Evolutionary conservation across 2,888 invertebrate genomes (phyloP).

Genomic region (Octonoba sinensis): DNA sequence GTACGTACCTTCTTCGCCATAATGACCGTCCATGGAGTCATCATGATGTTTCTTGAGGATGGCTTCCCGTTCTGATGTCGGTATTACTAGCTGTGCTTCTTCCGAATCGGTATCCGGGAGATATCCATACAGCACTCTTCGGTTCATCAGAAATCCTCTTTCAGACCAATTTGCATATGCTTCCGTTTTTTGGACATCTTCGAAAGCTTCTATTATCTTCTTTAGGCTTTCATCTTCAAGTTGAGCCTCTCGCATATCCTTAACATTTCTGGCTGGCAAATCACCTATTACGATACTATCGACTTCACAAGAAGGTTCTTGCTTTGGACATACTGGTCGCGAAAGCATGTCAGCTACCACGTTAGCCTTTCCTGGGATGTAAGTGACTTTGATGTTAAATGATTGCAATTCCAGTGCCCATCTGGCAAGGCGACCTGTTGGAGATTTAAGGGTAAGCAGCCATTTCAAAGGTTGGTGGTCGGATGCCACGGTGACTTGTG

Average conservation of each 20-base stretch:
- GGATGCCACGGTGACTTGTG: constrained; percentile 14
- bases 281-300: neutral
- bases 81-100: constrained; percentile 24
- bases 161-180: constrained; percentile 19
- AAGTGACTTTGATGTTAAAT: constrained; percentile 13
- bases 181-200: too few relatives aligned
- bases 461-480: constrained; percentile 48
- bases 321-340: neutral
- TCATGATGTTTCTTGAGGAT: constrained; percentile 65
- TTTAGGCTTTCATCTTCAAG: too few relatives aligned
- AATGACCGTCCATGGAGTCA: constrained; percentile 50
- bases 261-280: neutral
- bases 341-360: constrained; percentile 5
- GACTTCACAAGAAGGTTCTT: neutral
- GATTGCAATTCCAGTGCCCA: constrained; percentile 13
- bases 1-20: constrained; percentile 37
- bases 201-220: constrained; percentile 35
- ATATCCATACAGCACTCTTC: constrained; percentile 15
- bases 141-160: neutral
- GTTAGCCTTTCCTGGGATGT: constrained; percentile 18
- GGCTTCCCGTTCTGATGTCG: neutral
- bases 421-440: neutral
- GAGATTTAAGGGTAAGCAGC: constrained; percentile 1
- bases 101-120: constrained; percentile 2
- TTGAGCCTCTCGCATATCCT: neutral